Percentiles rank a stretch among this genome's conserved stretches.
These are phyloP conservation scores for Poeciliopsis infans DNA, from an alignment of 2,797 vertebrate genomes.

Conservation along the genomic window DNA sequence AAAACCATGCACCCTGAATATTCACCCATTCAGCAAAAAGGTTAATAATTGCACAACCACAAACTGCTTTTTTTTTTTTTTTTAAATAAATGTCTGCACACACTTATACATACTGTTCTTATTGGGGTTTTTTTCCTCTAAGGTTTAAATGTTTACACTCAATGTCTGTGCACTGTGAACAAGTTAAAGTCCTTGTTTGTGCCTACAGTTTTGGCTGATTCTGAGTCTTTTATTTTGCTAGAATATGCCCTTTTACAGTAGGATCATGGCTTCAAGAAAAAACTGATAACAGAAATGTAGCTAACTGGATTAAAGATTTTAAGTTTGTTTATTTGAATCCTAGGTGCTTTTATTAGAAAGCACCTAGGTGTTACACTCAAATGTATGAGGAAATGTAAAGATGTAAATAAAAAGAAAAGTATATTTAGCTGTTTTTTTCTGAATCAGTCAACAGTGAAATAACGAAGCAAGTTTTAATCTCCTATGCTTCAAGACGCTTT, in stretches of 20 bases:
- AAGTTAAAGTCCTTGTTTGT: neutral
- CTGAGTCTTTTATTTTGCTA: neutral
- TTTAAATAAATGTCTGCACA: neutral
- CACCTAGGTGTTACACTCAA: neutral
- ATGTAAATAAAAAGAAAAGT: neutral
- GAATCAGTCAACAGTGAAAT: neutral
- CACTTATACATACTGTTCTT: neutral
- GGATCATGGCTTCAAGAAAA: neutral
- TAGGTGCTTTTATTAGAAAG: neutral
- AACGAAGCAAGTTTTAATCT: neutral
- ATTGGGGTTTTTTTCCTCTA: neutral
- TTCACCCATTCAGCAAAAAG: neutral
- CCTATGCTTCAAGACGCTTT: neutral
- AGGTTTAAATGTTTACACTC: neutral
- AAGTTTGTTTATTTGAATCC: neutral
- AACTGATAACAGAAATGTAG: neutral
- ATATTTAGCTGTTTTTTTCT: neutral
- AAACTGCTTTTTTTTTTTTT: neutral
- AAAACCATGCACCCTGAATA: neutral
- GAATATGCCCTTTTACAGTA: neutral
- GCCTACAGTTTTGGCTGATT: neutral
- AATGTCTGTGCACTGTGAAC: neutral
- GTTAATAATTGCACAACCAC: neutral
- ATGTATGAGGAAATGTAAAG: neutral
- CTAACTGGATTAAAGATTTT: neutral